Conservation (phyloP, 2,113 vertebrate genomes). For the Oncorhynchus masou region DNA sequence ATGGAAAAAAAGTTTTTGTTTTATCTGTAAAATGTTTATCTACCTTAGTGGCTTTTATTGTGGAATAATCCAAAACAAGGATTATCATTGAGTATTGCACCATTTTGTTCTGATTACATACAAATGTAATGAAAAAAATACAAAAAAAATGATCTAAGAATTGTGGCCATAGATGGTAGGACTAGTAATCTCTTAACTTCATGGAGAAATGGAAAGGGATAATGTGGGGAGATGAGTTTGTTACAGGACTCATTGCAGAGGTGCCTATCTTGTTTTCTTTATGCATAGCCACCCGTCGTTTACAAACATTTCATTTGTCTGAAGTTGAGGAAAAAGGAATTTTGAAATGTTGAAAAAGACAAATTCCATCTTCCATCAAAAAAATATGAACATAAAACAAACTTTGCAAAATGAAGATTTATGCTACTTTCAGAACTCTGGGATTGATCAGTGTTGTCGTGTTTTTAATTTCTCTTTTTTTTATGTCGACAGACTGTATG, state of each 20-base stretch:
- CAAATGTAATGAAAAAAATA: slow-evolving; percentile 64
- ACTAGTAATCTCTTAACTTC: slow-evolving; percentile 65
- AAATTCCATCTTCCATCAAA: slow-evolving; percentile 84
- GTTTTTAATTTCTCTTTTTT: slow-evolving; percentile 68
- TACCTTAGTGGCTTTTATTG: slow-evolving; percentile 95
- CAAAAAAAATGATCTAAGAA: slow-evolving; percentile 68
- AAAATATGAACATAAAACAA: slow-evolving; percentile 73
- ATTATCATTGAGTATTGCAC: slow-evolving; percentile 89
- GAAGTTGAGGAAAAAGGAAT: slow-evolving; percentile 75
- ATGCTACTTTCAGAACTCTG: slow-evolving; percentile 94
- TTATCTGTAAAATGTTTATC: slow-evolving; percentile 87
- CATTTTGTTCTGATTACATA: slow-evolving; percentile 77
- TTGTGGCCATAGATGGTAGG: slow-evolving; percentile 86
- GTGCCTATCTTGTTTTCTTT: slow-evolving; percentile 83
- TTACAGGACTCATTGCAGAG: slow-evolving; percentile 87
- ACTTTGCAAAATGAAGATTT: slow-evolving; percentile 90
- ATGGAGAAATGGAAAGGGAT: slow-evolving; percentile 67
- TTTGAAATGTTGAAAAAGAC: slow-evolving; percentile 65
- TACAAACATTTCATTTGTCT: slow-evolving; percentile 73
- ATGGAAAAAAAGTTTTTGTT: slow-evolving; percentile 68
- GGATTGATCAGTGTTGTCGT: slow-evolving; percentile 90
- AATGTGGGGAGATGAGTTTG: slow-evolving; percentile 81
- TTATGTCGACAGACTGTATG: slow-evolving; percentile 68
- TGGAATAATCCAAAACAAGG: slow-evolving; percentile 84
- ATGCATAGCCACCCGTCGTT: slow-evolving; percentile 69